A percentile compares a stretch with the other conserved stretches of the same genome.
These are phyloP conservation scores for Drosophila tsacasi DNA, from an alignment of 1,140 invertebrate genomes.

Conservation along the genomic window DNA sequence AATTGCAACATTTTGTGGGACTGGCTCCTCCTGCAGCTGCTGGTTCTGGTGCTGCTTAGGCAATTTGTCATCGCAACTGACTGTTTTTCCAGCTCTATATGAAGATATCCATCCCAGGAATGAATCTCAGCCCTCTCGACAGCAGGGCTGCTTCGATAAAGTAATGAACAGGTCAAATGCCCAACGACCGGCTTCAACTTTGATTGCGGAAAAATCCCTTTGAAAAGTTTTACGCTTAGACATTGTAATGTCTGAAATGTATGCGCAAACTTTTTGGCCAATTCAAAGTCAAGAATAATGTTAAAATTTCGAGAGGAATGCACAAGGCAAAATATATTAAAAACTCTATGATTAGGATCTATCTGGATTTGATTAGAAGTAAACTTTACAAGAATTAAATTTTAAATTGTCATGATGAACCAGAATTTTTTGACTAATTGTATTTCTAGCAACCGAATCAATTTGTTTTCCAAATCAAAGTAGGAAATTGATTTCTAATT, in stretches of 20 bases:
- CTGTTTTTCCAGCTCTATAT: conserved; percentile 21
- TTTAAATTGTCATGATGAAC: no score
- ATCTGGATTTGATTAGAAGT: not conserved
- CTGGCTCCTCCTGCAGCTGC: conserved; percentile 31
- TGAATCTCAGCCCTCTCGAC: conserved; percentile 29
- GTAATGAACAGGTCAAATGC: conserved; percentile 24
- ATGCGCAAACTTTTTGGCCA: conserved; percentile 14
- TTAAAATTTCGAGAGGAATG: not conserved
- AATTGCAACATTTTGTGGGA: conserved; percentile 74
- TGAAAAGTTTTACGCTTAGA: conserved; percentile 14
- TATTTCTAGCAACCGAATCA: no score
- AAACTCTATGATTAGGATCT: not conserved
- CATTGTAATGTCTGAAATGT: conserved; percentile 8
- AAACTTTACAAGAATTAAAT: no score
- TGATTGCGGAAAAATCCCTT: conserved; percentile 12
- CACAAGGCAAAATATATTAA: not conserved
- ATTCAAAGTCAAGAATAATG: conserved; percentile 21
- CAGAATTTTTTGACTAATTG: no score
- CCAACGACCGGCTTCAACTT: conserved; percentile 11
- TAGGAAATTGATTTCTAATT: conserved; percentile 19
- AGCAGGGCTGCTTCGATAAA: not conserved
- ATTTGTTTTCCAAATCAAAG: not conserved
- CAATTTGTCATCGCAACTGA: conserved; percentile 75
- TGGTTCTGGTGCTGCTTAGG: conserved; percentile 56
- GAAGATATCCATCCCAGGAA: conserved; percentile 54